phyloP scores from a whole-genome alignment of 2,797 vertebrate species.

The Rhinella marina region DNA sequence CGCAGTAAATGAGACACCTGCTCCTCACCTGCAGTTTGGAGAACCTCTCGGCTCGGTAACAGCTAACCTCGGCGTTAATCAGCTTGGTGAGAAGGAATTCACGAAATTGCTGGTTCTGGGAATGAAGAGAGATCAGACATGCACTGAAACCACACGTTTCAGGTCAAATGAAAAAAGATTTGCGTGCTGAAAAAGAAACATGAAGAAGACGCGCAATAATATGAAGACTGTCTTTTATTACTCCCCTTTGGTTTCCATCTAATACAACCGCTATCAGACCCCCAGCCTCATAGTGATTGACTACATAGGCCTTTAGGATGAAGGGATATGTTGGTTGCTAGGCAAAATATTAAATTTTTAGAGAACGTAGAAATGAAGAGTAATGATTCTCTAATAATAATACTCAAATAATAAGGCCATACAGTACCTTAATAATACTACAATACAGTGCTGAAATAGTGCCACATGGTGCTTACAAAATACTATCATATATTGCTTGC shows the following conservation, averaged over 20 bases:
- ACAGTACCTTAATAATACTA: no score
- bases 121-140: conserved; percentile 30
- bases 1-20: background rate
- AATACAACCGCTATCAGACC: background rate
- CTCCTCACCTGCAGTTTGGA: conserved; percentile 87
- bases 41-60: conserved; percentile 93
- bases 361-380: background rate
- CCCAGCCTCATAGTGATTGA: background rate
- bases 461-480: no score
- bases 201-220: no score
- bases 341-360: background rate
- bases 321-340: no score
- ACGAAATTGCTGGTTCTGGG: conserved; percentile 83
- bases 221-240: background rate
- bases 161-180: no score
- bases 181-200: no score
- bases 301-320: background rate
- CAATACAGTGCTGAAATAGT: no score
- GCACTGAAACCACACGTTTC: background rate
- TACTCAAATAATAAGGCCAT: no score
- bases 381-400: background rate
- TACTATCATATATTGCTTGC: no score
- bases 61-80: conserved; percentile 92
- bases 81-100: conserved; percentile 91
- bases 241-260: background rate